Base-by-base conservation (phyloP, 2,113 vertebrate species). In the Siniperca chuatsi region DNA sequence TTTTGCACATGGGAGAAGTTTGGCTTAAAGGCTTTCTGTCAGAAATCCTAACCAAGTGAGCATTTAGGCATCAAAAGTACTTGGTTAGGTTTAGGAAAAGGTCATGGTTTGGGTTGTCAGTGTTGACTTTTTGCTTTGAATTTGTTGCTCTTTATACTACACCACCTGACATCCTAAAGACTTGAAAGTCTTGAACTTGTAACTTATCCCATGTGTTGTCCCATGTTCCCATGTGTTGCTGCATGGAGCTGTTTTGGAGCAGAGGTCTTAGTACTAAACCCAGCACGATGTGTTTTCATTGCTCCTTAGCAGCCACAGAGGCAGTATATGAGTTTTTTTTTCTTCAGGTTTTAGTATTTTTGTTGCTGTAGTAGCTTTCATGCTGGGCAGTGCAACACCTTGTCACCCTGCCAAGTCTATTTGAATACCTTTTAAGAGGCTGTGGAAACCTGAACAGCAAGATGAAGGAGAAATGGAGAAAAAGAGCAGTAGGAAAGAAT, bases 401-500 rank as follows among this genome's bases (percentile, higher is more conserved):
- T 23, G 40, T 48, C 74, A 50, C 37, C 48, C 57, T 55, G 80
- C 74, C 82, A 73, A 66, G 74, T 75, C 73, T 37, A 48, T 71
- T 69, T 52, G 21, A 62, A 73, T 78, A 48, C 48, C 25, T 78
- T 82, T 82, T 44, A 25, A 62, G 35, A 66, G 35, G 35, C 61
- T 57, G 58, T 75, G 68, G 50, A 84, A 84, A 81, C 69, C 58
- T 79, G 75, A 76, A 64, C 12, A 12, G 52, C 40, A 67, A 35
- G 23, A 72, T n/a, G 71, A 60, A 57, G 50, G 21, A 29, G 46
- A 67, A 55, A 78, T 20, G 61, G 54, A 82, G 70, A 35, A 65
- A 78, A 65, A 44, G 18, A 79, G 50, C 25, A 50, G 78, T 40
- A 76, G 74, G 68, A 74, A 74, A 78, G 29, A 89, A 87, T 71